Evolutionary conservation across 2,113 vertebrate species (phyloP).

Genomic region (Hiodon tergisus): DNA sequence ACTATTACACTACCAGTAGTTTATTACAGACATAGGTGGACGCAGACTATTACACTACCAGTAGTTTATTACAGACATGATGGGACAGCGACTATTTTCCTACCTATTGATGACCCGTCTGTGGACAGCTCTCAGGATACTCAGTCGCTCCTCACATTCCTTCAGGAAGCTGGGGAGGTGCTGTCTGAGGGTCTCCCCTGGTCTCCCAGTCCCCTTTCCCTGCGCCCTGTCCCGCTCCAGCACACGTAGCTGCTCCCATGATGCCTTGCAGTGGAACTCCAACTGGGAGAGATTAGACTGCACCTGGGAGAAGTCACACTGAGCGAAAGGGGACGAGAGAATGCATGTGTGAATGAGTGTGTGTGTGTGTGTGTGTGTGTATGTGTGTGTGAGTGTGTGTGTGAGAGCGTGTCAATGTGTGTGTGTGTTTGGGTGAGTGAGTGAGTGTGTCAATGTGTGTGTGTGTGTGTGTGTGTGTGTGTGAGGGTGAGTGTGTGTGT

Average conservation of each 20-base stretch:
- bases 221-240: constrained; percentile 49
- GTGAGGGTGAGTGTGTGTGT: no score
- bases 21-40: no score
- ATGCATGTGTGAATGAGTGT: background rate
- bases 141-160: constrained; percentile 59
- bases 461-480: no score
- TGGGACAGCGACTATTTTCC: background rate
- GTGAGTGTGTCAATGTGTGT: no score
- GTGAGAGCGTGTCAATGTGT: no score
- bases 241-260: constrained; percentile 58
- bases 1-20: no score
- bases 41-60: no score
- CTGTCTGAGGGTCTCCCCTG: constrained; percentile 37
- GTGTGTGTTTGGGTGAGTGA: no score
- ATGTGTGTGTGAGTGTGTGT: background rate
- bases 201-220: constrained; percentile 21
- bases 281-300: constrained; percentile 53
- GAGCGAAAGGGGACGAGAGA: background rate
- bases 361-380: background rate
- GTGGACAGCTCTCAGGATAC: constrained; percentile 62
- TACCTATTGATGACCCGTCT: constrained; percentile 64
- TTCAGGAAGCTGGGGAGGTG: constrained; percentile 54
- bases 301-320: constrained; percentile 62
- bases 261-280: constrained; percentile 57
- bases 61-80: background rate